Percentiles rank a stretch among this genome's conserved stretches.
These are phyloP conservation scores for Chesias legatella DNA, from an alignment of 2,888 invertebrate species.

Conservation along the genomic window DNA sequence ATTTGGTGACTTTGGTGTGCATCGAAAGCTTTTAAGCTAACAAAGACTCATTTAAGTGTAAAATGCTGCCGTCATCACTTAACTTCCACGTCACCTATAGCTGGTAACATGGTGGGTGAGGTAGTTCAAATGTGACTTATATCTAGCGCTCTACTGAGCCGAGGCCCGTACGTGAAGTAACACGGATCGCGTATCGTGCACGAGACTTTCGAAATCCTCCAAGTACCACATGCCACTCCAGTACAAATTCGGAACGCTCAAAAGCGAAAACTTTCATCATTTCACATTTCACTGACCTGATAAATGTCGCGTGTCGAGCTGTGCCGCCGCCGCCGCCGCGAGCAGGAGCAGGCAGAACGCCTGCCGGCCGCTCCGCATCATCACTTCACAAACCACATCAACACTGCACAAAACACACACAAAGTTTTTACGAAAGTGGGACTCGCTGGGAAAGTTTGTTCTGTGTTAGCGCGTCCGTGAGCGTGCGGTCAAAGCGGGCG, in stretches of 20 bases:
- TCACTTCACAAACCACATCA: conserved; percentile 66
- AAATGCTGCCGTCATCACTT: no score
- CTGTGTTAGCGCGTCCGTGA: conserved; percentile 36
- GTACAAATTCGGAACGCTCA: conserved; percentile 15
- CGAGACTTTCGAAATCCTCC: conserved; percentile 10
- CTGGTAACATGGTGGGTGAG: no score
- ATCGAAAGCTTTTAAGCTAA: no score
- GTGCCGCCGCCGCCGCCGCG: conserved; percentile 57
- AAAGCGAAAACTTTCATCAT: conserved; percentile 21
- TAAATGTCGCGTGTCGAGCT: conserved; percentile 68
- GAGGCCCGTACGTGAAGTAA: no score
- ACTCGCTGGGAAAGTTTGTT: conserved; percentile 67
- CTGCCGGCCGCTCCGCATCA: conserved; percentile 72
- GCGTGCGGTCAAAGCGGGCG: conserved; percentile 36
- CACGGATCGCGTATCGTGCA: neutral
- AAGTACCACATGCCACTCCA: conserved; percentile 4
- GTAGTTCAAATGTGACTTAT: no score
- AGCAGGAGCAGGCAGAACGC: conserved; percentile 69
- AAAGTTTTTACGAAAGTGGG: conserved; percentile 30
- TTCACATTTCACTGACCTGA: conserved; percentile 51
- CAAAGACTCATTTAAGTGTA: no score
- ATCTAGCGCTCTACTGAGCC: no score
- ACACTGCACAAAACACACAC: conserved; percentile 57
- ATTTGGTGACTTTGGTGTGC: conserved; percentile 1
- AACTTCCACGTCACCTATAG: no score